A percentile compares a stretch with the other conserved stretches of the same genome.
Conservation (phyloP, 2,113 vertebrate species). For the Leuciscus idus region DNA sequence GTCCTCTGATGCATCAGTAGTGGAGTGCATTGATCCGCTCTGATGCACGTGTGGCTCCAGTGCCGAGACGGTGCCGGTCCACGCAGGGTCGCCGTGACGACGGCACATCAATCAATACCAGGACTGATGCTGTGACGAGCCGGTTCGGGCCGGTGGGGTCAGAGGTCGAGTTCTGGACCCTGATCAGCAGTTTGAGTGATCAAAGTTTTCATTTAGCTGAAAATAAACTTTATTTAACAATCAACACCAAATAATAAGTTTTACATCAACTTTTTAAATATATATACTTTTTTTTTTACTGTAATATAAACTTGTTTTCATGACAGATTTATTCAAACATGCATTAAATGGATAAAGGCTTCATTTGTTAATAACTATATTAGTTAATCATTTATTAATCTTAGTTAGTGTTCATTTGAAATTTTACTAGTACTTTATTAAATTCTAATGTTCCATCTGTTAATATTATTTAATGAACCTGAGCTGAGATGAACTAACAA, state of each 20-base stretch:
- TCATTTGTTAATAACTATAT: too few relatives aligned
- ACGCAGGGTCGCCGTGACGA: background rate
- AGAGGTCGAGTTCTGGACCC: constrained; percentile 3
- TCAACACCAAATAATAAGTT: background rate
- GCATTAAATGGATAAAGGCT: background rate
- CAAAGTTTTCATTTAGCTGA: background rate
- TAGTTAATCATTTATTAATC: too few relatives aligned
- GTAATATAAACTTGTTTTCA: background rate
- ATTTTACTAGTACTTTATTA: background rate
- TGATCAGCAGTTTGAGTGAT: background rate
- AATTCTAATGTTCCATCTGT: too few relatives aligned
- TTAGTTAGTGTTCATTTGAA: too few relatives aligned
- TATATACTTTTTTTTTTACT: background rate
- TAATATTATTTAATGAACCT: background rate
- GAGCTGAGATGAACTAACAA: too few relatives aligned
- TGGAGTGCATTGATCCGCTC: background rate
- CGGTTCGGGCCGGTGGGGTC: background rate
- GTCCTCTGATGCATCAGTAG: background rate
- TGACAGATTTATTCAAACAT: background rate
- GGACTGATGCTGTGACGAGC: background rate
- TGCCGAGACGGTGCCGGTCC: background rate
- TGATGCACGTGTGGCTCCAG: background rate
- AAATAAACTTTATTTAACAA: background rate
- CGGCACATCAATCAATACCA: background rate
- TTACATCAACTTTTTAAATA: background rate